Evolutionary conservation across 1,140 invertebrate species (phyloP).

Genomic region (Rhizoglyphus robini): DNA sequence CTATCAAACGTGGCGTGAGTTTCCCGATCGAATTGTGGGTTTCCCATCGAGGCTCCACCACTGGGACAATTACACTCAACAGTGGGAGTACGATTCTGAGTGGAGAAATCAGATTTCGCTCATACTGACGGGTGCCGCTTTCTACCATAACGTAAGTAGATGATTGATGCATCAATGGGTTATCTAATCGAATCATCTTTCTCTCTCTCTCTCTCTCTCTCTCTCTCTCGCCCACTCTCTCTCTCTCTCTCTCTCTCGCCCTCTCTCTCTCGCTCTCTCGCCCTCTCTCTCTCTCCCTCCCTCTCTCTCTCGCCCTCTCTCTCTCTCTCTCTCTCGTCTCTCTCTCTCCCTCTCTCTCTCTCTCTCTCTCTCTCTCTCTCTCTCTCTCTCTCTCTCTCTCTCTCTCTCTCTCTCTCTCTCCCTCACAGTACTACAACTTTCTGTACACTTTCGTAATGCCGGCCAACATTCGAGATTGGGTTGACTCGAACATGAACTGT

Average conservation of each 20-base stretch:
- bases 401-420: not conserved
- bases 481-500: slow-evolving; percentile 83
- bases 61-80: slow-evolving; percentile 66
- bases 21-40: slow-evolving; percentile 77
- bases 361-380: not conserved
- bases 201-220: too few species aligned
- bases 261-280: too few species aligned
- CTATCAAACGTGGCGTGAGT: slow-evolving; percentile 75
- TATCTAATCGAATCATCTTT: too few species aligned
- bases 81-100: slow-evolving; percentile 83
- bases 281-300: too few species aligned
- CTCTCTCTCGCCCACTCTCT: too few species aligned
- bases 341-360: too few species aligned
- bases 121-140: slow-evolving; percentile 82
- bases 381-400: not conserved
- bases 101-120: slow-evolving; percentile 88
- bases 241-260: too few species aligned
- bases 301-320: too few species aligned
- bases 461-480: slow-evolving; percentile 60
- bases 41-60: slow-evolving; percentile 78
- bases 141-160: slow-evolving; percentile 67
- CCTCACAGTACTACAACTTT: slow-evolving; percentile 71
- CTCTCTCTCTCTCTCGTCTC: too few species aligned
- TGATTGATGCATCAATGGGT: too few species aligned
- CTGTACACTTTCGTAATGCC: slow-evolving; percentile 72